Evolutionary conservation across 2,888 invertebrate genomes (phyloP), one percentile per base, ranked within the genome.

Genomic region (Pollenia angustigena): DNA sequence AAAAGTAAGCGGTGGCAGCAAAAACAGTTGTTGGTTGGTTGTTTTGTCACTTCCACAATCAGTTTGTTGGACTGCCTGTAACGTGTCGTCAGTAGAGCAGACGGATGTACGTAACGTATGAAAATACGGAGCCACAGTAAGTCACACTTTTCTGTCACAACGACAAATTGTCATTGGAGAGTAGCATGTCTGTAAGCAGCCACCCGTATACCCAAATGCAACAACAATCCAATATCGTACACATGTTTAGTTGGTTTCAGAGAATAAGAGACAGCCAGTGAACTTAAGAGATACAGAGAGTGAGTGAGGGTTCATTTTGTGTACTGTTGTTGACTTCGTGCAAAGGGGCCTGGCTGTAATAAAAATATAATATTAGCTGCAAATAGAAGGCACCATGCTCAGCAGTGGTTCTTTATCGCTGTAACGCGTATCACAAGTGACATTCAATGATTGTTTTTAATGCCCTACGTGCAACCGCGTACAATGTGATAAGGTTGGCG

Each of bases 341-440:
- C 40, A 52, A 68, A 69, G 75, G 75, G 68, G 75, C 75, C 60
- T 60, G 82, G 32, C 82, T 60, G 60, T 46, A 68, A 18, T 64
- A 40, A 14, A 32, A 32, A 23, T 2, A 23, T 23, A 23, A 32
- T 42, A 46, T 68, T 56, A 82, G 76, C 62, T 69, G 66, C 52
- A 81, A 75, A 66, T 40, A 32, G 66, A 64, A 48, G 78, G 50
- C 56, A 50, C 16, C 40, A 58, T 52, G 60, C 60, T 82, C 44
- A 60, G 58, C 60, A 75, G 82, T 76, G 75, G 68, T 62, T 69
- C 82, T 69, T 82, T 82, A 76, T 82, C 66, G 58, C 74, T 74
- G 56, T 48, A 64, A 81, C 23, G 56, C 50, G 40, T 44, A 58
- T 42, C 75, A 32, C 75, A 74, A 58, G 66, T 52, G 66, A 8